These are phyloP conservation scores for Naja naja DNA, from an alignment of 2,113 vertebrate genomes.

Conservation along the genomic window DNA sequence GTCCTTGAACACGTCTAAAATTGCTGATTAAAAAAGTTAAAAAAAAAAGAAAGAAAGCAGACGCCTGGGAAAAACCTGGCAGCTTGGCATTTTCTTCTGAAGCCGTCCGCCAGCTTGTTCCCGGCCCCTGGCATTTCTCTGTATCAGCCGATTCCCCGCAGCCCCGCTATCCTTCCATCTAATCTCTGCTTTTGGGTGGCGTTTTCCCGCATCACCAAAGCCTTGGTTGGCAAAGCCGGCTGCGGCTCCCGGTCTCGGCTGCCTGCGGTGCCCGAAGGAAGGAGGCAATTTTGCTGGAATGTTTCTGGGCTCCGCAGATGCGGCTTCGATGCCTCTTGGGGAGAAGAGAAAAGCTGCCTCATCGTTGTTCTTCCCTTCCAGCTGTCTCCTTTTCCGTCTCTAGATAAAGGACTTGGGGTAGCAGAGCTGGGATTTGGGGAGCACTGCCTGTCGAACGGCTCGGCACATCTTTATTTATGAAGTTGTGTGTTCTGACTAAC, in stretches of 20 bases:
- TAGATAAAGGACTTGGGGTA: neutral
- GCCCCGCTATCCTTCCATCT: neutral
- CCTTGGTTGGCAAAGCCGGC: no score
- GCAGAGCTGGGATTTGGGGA: neutral
- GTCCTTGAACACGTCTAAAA: neutral
- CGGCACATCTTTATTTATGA: neutral
- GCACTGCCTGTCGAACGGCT: no score
- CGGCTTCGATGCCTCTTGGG: neutral
- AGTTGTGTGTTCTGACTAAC: neutral
- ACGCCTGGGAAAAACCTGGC: neutral
- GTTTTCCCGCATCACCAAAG: neutral
- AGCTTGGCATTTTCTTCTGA: neutral
- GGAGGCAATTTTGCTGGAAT: neutral
- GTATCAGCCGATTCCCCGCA: neutral
- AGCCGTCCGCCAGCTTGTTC: conserved; percentile 12
- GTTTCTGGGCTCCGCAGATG: neutral
- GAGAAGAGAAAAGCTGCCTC: neutral
- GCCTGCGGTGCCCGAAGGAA: neutral
- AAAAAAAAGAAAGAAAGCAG: no score
- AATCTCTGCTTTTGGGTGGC: conserved; percentile 4
- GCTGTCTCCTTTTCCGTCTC: neutral
- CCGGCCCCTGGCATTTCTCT: neutral
- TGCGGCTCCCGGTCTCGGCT: neutral
- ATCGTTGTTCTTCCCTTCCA: neutral
- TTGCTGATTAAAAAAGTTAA: neutral